Conservation (phyloP, 2,888 invertebrate species). For the Dryadula phaetusa region DNA sequence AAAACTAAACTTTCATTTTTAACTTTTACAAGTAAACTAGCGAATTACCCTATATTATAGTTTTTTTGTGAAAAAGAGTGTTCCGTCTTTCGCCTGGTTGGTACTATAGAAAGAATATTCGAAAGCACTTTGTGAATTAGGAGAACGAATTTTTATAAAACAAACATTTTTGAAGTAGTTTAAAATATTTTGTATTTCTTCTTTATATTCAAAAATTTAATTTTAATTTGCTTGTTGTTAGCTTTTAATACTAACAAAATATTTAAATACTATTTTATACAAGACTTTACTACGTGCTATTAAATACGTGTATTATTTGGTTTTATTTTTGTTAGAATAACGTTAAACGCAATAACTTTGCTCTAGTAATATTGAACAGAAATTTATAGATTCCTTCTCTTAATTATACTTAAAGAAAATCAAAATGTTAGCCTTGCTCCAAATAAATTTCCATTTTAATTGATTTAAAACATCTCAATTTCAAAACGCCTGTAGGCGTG, state of each 20-base stretch:
- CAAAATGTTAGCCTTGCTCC: conserved; percentile 35
- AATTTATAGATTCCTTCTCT: not conserved
- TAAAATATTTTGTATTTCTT: not conserved
- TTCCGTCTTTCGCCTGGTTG: not conserved
- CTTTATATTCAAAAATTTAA: not conserved
- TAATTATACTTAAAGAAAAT: conserved; percentile 11
- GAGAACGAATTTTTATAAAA: not conserved
- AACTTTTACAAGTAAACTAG: conserved; percentile 6
- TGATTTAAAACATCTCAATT: conserved; percentile 73
- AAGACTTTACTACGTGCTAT: no score
- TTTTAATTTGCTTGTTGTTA: not conserved
- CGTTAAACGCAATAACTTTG: no score
- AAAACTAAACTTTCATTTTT: not conserved
- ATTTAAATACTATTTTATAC: not conserved
- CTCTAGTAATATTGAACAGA: not conserved
- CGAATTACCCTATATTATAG: not conserved
- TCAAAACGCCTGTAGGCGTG: conserved; percentile 62
- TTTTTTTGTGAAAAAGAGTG: not conserved
- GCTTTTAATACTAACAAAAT: not conserved
- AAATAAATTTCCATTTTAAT: conserved; percentile 55
- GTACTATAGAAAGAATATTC: not conserved
- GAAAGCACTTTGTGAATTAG: conserved; percentile 15
- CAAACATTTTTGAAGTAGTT: conserved; percentile 2
- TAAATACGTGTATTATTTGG: no score
- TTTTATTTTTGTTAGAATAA: no score